phyloP scores from a whole-genome alignment of 2,888 invertebrate genomes.

The Caenorhabditis sulstoni region DNA sequence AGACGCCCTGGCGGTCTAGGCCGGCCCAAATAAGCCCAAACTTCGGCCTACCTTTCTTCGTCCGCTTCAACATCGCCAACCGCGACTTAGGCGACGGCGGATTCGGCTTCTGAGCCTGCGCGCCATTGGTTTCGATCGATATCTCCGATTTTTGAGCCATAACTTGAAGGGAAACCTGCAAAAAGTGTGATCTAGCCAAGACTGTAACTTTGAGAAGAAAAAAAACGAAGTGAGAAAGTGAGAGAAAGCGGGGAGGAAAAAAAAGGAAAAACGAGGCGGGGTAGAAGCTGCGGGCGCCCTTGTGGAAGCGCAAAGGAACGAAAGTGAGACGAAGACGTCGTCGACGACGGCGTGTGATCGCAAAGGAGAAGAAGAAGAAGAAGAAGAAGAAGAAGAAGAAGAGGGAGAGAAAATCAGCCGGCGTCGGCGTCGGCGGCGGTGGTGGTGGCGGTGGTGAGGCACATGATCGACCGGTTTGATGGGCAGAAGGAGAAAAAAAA shows the following conservation, averaged over 20 bases:
- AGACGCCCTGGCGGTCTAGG: too few species aligned
- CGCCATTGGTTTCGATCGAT: constrained; percentile 42
- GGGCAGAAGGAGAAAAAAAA: neutral
- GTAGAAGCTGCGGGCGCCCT: too few species aligned
- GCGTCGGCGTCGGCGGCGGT: too few species aligned
- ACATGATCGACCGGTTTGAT: constrained; percentile 55
- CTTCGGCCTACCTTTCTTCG: constrained; percentile 70
- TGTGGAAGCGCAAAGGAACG: neutral
- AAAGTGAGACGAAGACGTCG: constrained; percentile 8
- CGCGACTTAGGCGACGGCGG: constrained; percentile 70
- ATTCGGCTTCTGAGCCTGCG: constrained; percentile 52
- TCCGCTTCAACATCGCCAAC: constrained; percentile 70
- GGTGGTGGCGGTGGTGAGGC: constrained; percentile 4
- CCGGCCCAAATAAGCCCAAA: too few species aligned
- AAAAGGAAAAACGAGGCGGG: too few species aligned
- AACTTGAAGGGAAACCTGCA: neutral
- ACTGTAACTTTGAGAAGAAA: too few species aligned
- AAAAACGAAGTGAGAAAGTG: constrained; percentile 32
- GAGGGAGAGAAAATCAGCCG: too few species aligned
- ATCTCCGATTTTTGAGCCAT: constrained; percentile 61
- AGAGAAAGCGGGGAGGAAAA: constrained; percentile 26
- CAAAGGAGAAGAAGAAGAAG: too few species aligned
- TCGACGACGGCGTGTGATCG: constrained; percentile 10
- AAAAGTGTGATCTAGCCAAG: constrained; percentile 2
- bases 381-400: too few species aligned